Conservation (phyloP, 2,113 vertebrate species). For the Ceuthmochares aereus region DNA sequence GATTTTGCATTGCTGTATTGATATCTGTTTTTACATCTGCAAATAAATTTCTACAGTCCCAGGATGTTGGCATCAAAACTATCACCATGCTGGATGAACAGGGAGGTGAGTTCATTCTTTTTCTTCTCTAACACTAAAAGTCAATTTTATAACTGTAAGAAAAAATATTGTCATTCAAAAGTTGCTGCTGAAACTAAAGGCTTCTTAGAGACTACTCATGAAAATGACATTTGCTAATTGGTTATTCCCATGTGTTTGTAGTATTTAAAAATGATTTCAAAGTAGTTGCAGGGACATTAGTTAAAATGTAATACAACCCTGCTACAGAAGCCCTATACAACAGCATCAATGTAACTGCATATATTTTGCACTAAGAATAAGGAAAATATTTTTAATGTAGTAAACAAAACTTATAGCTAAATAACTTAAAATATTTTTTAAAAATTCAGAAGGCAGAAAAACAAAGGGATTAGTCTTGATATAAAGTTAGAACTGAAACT, state of each 20-base stretch:
- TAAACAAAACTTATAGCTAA: not conserved
- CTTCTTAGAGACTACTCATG: not conserved
- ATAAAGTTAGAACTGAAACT: not conserved
- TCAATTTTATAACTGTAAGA: not conserved
- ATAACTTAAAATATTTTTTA: not conserved
- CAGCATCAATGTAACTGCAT: not conserved
- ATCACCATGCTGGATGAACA: slow-evolving; percentile 93
- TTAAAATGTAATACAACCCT: not conserved
- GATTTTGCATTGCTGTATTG: not conserved
- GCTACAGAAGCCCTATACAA: not conserved
- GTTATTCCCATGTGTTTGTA: not conserved
- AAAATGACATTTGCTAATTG: not conserved
- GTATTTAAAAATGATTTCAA: not conserved
- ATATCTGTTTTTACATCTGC: not conserved
- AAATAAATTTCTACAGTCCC: slow-evolving; percentile 77
- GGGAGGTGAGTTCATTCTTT: slow-evolving; percentile 83
- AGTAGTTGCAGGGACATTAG: not conserved
- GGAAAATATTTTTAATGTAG: not conserved
- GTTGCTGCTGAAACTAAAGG: not conserved
- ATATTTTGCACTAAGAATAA: not conserved
- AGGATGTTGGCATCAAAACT: slow-evolving; percentile 89
- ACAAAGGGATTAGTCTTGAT: not conserved
- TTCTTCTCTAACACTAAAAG: not conserved
- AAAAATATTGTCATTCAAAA: not conserved
- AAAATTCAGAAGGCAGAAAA: not conserved